Evolutionary conservation across 2,888 invertebrate genomes (phyloP), one percentile per base, ranked within the genome.

Genomic region (Conus canariensis): DNA sequence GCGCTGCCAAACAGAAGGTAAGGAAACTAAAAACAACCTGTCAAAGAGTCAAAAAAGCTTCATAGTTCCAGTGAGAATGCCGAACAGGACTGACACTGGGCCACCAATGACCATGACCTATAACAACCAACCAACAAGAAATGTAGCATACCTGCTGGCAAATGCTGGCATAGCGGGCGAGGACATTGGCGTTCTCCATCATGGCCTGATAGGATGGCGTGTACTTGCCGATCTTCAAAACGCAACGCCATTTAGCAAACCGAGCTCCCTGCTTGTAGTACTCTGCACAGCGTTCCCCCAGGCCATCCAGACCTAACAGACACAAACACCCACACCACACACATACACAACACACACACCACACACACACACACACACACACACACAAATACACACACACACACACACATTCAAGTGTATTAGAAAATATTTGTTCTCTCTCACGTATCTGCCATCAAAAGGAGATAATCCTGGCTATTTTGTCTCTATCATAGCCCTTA

Each of bases 201-300:
- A 99, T 98, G 14, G 98, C 97, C 96, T 98, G 98, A 97, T 98
- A 98, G 89, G 98, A 98, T 0, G 99, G 99, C 0, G 98, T 98
- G 97, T 98, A 97, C 95, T 98, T 98, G 95, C 97, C 98, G 96
- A 99, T 99, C 97, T 99, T 99, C 95, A 99, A 97, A 85, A 99
- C 99, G 93, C 98, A 98, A 96, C 99, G 98, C 99, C 99, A 99
- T 97, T 99, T 99, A 96, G 99, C 99, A 97, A 99, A 64, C 10
- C 98, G 98, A 96, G 99, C 99, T 83, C 99, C 99, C 95, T 98
- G 98, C 97, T 99, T 98, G 97, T 99, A 98, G 97, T 99, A 99
- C 96, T 99, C 98, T 91, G 98, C 98, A 97, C 99, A 99, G 94
- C 99, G 98, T 95, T 98, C 98, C 94, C 98, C 98, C 96, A 99